Conservation (phyloP, 2,888 invertebrate genomes). For the Oscheius sp. region DNA sequence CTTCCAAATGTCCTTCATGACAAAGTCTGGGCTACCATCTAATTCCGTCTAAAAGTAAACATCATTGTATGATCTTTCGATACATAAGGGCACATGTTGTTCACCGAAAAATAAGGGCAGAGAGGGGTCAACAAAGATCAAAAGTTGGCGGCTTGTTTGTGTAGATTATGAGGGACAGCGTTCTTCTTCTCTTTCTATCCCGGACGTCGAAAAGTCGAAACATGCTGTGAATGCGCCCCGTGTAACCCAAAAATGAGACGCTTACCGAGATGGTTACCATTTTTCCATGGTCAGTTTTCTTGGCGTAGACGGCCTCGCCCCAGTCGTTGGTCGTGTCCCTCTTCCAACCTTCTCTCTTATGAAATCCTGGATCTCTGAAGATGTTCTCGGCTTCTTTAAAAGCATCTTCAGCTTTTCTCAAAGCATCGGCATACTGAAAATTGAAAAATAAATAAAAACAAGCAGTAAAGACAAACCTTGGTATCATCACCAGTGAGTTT, state of each 20-base stretch:
- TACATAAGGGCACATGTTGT: too few species aligned
- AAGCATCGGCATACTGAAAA: conserved; percentile 44
- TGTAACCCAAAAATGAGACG: too few species aligned
- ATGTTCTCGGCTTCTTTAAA: conserved; percentile 48
- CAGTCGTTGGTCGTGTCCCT: conserved; percentile 41
- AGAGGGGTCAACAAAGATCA: too few species aligned
- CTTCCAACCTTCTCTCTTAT: conserved; percentile 44
- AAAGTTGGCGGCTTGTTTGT: too few species aligned
- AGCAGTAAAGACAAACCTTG: neutral
- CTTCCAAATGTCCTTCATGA: conserved; percentile 52
- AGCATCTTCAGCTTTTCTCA: conserved; percentile 42
- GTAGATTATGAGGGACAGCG: too few species aligned
- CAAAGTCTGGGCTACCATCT: conserved; percentile 36
- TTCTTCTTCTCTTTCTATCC: too few species aligned
- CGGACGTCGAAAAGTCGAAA: too few species aligned
- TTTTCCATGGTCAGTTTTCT: conserved; percentile 45
- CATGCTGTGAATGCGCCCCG: too few species aligned
- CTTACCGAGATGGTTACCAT: conserved; percentile 54
- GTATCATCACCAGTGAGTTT: too few species aligned
- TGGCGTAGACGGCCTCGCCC: conserved; percentile 51
- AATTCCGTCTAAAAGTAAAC: conserved; percentile 40
- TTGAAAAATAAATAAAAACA: neutral
- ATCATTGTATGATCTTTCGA: neutral
- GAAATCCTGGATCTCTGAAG: conserved; percentile 42
- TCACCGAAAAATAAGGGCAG: too few species aligned